A percentile compares a stretch with the other conserved stretches of the same genome.
phyloP scores from a whole-genome alignment of 1,140 invertebrate genomes.

The Oncopeltus fasciatus region DNA sequence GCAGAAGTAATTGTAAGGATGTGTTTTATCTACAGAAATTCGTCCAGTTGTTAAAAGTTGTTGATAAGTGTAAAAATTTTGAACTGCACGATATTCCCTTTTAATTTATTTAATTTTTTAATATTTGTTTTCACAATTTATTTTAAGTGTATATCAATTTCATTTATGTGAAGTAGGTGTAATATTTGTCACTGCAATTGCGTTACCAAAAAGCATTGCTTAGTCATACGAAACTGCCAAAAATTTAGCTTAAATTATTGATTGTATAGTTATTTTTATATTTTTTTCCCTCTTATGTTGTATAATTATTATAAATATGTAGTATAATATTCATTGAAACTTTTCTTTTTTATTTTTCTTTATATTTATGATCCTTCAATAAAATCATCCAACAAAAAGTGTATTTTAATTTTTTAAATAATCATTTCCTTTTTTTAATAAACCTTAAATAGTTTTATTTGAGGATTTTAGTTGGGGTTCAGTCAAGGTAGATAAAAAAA shows the following conservation, averaged over 20 bases:
- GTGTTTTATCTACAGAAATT: constrained; percentile 6
- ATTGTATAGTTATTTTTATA: constrained; percentile 12
- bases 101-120: background rate
- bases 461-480: no score
- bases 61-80: background rate
- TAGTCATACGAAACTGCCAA: constrained; percentile 10
- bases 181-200: constrained; percentile 1
- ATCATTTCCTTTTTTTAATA: no score
- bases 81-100: background rate
- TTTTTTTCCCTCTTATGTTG: background rate
- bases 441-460: no score
- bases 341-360: constrained; percentile 1
- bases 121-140: background rate
- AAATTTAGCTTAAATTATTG: constrained; percentile 10
- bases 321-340: background rate
- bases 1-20: background rate
- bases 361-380: constrained; percentile 2
- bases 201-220: constrained; percentile 9
- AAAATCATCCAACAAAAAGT: no score
- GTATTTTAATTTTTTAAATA: no score
- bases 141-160: background rate
- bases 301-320: background rate
- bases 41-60: constrained; percentile 8
- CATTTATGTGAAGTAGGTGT: no score
- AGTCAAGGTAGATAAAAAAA: no score